Conservation (phyloP, 2,797 vertebrate genomes). For the Triplophysa yarkandensis region DNA sequence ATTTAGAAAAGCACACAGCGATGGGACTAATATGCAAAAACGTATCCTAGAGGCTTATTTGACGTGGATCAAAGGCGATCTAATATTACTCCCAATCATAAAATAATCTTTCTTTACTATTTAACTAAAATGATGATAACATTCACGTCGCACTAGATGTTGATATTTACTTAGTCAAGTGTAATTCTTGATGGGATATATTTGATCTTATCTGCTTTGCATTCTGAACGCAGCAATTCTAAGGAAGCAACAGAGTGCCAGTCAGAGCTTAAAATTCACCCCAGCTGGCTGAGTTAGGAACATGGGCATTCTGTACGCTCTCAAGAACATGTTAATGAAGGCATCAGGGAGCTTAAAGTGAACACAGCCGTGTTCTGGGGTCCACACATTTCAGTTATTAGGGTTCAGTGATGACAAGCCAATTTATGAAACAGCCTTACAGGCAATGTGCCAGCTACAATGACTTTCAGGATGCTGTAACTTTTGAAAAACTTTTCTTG, state of each 20-base stretch:
- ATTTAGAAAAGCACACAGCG: conserved; percentile 40
- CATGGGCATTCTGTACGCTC: neutral
- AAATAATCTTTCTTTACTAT: neutral
- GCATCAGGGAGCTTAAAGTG: conserved; percentile 7
- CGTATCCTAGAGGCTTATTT: conserved; percentile 28
- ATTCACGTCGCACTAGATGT: neutral
- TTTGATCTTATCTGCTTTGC: conserved; percentile 18
- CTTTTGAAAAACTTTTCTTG: neutral
- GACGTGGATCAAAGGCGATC: conserved; percentile 1
- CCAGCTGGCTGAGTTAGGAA: conserved; percentile 8
- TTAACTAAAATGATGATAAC: neutral
- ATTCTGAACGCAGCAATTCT: conserved; percentile 8
- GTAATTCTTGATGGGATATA: neutral
- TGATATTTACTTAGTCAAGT: neutral
- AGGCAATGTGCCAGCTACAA: neutral
- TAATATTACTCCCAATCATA: conserved; percentile 7
- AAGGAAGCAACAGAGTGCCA: neutral
- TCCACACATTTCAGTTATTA: conserved; percentile 7
- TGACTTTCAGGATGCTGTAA: neutral
- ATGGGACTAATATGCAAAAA: conserved; percentile 15
- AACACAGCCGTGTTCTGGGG: neutral
- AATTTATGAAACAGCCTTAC: neutral
- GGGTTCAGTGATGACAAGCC: neutral
- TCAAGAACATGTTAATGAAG: conserved; percentile 20
- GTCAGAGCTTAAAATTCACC: conserved; percentile 14